Evolutionary conservation across 2,797 vertebrate species (phyloP), one percentile per base, ranked within the genome.

Genomic region (Cynodonichthys magdalenae): DNA sequence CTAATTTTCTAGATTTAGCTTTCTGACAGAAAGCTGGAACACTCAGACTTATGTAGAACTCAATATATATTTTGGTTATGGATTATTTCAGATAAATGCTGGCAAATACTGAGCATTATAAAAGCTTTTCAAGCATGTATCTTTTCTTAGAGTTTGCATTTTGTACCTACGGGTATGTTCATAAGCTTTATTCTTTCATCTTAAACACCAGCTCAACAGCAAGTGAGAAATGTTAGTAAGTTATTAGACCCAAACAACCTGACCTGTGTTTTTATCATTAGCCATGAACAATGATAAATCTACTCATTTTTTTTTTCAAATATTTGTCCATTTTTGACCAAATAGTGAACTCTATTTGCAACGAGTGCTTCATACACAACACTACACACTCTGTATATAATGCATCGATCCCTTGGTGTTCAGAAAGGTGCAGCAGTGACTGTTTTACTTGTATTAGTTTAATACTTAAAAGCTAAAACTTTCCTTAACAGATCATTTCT

Each of bases 341-440:
- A 14, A 36, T 39, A 1, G 20, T 54, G 17, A 3, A 54, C 9
- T 9, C 3, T 54, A 17, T 24, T 8, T 54, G 53, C 36, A 54
- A 24, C 14, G 50, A 52, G 52, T 65, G 63, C 68, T 69, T 77
- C 58, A 74, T 49, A 45, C 47, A 57, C 34, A 1, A 19, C 4
- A 47, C 39, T 15, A 15, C 39, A 17, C 15, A 42, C 41, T 31
- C 29, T 31, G 12, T 50, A 31, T 29, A 52, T 19, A 47, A 31
- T 68, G 50, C 44, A 20, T 53, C 14, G 29, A 44, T 59, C 39
- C 18, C 27, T 59, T 71, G 28, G 29, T 47, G 29, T 47, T n/a
- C 6, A 1, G 34, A 60, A 78, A 59, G n/a, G 29, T 55, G 66
- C 45, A 66, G 41, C 34, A 68, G 66, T 29, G 24, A 24, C 28